Conservation (phyloP, 2,797 vertebrate genomes). For the Sebastiscus albofasciatus region DNA sequence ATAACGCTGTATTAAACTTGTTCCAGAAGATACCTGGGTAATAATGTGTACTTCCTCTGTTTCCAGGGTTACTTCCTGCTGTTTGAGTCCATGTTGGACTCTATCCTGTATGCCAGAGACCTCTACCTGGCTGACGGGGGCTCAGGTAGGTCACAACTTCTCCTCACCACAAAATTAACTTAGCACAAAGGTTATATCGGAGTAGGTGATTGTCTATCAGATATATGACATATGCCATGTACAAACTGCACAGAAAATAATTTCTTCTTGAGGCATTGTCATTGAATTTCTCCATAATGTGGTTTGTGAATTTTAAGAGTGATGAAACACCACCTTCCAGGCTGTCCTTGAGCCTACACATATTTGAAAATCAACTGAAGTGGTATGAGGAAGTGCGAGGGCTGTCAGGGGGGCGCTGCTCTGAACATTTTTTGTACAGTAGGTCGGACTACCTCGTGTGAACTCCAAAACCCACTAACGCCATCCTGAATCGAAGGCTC, state of each 20-base stretch:
- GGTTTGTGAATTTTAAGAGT: neutral
- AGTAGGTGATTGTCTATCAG: neutral
- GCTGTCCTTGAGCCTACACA: neutral
- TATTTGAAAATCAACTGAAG: neutral
- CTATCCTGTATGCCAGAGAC: constrained; percentile 92
- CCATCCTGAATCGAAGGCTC: neutral
- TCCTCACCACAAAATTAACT: neutral
- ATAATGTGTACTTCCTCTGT: constrained; percentile 20
- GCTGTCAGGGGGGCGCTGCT: no score
- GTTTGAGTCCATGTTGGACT: constrained; percentile 99
- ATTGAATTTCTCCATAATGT: neutral
- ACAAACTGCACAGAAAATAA: neutral
- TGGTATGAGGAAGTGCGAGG: no score
- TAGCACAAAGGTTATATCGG: neutral
- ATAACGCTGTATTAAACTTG: neutral
- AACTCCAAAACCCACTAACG: neutral
- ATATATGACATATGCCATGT: neutral
- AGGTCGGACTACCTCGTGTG: neutral
- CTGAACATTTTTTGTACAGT: neutral
- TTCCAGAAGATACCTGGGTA: neutral
- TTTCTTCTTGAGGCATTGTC: neutral
- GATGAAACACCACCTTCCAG: neutral
- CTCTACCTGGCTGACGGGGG: constrained; percentile 90
- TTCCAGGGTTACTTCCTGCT: constrained; percentile 96
- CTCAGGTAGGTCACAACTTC: constrained; percentile 84